Percentiles rank a stretch among this genome's conserved stretches.
Evolutionary conservation across 2,888 invertebrate genomes (phyloP).

Genomic region (Agonum fuliginosum): DNA sequence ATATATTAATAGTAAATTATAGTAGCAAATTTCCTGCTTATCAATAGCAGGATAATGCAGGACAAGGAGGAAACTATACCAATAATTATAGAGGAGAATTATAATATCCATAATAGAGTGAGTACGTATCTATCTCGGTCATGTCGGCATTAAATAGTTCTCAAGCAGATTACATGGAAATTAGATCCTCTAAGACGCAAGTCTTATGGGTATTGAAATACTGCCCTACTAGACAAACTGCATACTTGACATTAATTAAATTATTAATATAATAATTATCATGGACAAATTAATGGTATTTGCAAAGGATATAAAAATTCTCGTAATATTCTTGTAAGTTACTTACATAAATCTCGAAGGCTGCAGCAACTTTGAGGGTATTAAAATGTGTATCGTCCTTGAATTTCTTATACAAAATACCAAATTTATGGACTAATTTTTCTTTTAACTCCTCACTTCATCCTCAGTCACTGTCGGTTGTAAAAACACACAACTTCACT

Average conservation of each 20-base stretch:
- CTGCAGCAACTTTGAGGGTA: too few species aligned
- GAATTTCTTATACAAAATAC: too few species aligned
- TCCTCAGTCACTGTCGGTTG: too few species aligned
- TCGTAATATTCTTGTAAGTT: not conserved
- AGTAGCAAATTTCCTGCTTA: not conserved
- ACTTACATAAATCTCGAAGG: too few species aligned
- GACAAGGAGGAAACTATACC: too few species aligned
- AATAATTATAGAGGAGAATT: not conserved
- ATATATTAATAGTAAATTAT: not conserved
- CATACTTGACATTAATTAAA: not conserved
- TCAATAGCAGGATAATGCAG: too few species aligned
- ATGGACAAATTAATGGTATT: not conserved
- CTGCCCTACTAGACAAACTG: not conserved
- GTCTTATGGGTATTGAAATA: slow-evolving; percentile 17
- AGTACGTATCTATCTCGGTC: not conserved
- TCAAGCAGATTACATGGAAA: slow-evolving; percentile 27
- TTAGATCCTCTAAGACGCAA: slow-evolving; percentile 25
- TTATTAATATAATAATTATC: not conserved
- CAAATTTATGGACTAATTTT: too few species aligned
- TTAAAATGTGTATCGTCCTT: too few species aligned
- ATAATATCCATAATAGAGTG: not conserved
- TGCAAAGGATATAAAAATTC: not conserved
- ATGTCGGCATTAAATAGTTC: slow-evolving; percentile 26
- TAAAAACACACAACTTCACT: too few species aligned
- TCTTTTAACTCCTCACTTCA: too few species aligned